A percentile compares a stretch with the other conserved stretches of the same genome.
Conservation (phyloP, 2,888 invertebrate species). For the Drosophila pullipes region DNA sequence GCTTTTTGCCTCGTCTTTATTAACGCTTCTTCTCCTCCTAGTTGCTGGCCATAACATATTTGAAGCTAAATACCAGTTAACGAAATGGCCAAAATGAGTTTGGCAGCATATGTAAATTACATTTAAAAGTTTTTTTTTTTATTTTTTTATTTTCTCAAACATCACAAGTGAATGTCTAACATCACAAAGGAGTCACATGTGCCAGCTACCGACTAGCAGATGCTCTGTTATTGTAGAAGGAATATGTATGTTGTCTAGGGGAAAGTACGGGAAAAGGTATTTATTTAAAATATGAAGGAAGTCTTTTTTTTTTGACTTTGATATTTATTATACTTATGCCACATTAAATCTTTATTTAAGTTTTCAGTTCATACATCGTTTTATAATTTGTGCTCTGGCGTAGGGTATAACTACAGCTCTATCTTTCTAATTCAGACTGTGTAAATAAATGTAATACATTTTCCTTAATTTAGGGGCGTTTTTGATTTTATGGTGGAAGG, state of each 20-base stretch:
- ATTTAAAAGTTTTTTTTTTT: constrained; percentile 42
- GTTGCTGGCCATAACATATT: constrained; percentile 44
- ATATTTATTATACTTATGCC: background rate
- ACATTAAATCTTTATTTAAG: too few species aligned
- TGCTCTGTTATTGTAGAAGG: background rate
- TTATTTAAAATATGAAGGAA: background rate
- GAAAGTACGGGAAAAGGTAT: background rate
- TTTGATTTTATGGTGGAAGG: background rate
- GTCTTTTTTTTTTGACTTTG: background rate
- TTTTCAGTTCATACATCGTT: too few species aligned
- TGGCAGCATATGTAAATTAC: constrained; percentile 70
- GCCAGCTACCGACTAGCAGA: background rate
- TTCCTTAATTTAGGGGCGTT: constrained; percentile 1
- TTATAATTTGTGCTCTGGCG: too few species aligned
- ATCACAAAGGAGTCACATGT: background rate
- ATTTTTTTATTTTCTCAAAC: constrained; percentile 17
- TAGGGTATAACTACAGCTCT: constrained; percentile 4
- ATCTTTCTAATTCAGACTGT: background rate
- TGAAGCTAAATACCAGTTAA: constrained; percentile 56
- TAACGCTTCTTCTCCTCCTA: constrained; percentile 11
- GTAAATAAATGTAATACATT: constrained; percentile 29
- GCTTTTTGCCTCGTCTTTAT: constrained; percentile 22
- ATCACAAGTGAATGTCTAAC: constrained; percentile 10
- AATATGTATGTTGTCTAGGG: background rate
- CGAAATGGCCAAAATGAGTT: constrained; percentile 55